These are phyloP conservation scores for Plemyria rubiginata DNA, from an alignment of 2,888 invertebrate species.

Conservation along the genomic window DNA sequence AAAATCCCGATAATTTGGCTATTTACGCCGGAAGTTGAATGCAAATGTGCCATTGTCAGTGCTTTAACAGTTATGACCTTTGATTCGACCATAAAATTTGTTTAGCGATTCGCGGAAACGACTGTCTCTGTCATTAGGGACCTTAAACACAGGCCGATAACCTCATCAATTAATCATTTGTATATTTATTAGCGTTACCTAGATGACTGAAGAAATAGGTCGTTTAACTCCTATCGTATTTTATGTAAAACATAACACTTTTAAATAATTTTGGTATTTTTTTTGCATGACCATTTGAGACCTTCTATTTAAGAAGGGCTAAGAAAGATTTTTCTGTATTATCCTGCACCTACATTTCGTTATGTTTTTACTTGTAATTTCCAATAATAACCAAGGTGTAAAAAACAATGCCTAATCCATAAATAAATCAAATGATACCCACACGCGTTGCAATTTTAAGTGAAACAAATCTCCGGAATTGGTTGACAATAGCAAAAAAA, in stretches of 20 bases:
- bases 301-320: too few species aligned
- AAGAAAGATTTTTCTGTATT: too few species aligned
- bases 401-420: background rate
- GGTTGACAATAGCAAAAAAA: constrained; percentile 60
- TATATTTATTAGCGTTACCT: background rate
- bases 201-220: background rate
- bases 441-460: constrained; percentile 43
- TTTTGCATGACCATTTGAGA: too few species aligned
- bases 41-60: constrained; percentile 77
- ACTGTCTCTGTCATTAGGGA: constrained; percentile 22
- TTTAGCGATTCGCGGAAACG: constrained; percentile 65
- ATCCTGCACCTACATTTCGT: too few species aligned
- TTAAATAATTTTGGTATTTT: too few species aligned
- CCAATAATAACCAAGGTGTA: too few species aligned
- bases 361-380: too few species aligned
- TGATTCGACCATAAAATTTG: constrained; percentile 59
- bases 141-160: constrained; percentile 49
- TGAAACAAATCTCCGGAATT: constrained; percentile 61
- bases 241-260: background rate
- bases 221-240: background rate
- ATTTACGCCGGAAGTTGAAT: constrained; percentile 73
- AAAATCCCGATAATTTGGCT: constrained; percentile 73
- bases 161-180: constrained; percentile 47
- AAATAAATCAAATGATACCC: background rate
- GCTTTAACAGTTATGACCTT: constrained; percentile 71